Conservation (phyloP, 2,888 invertebrate genomes). For the Synanthedon andrenaeformis region DNA sequence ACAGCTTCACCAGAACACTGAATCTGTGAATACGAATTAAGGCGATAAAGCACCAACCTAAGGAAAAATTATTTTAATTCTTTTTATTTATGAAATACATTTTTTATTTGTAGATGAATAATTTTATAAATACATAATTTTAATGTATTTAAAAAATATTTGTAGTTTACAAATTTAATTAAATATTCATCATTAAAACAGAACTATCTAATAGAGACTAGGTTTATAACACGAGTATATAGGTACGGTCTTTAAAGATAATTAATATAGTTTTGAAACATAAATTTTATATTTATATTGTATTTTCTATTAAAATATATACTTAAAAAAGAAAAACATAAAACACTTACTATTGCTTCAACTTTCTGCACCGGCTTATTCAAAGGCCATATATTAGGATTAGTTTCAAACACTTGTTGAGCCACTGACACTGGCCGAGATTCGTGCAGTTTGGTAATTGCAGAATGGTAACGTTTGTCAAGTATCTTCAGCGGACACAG, state of each 20-base stretch:
- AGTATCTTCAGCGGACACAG: slow-evolving; percentile 50
- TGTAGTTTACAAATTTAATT: background rate
- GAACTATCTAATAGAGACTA: no score
- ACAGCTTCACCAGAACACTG: slow-evolving; percentile 70
- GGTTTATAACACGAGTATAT: no score
- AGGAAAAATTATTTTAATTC: no score
- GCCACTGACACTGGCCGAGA: slow-evolving; percentile 68
- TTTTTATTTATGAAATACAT: no score
- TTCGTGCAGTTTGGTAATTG: slow-evolving; percentile 38
- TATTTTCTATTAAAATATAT: no score
- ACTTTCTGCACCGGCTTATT: slow-evolving; percentile 74
- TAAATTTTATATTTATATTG: no score
- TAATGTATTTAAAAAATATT: background rate
- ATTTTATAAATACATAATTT: background rate
- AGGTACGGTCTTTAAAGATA: no score
- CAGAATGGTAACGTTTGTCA: slow-evolving; percentile 49
- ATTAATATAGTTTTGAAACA: no score
- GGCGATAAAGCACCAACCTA: background rate
- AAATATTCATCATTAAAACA: background rate
- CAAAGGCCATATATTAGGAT: slow-evolving; percentile 72
- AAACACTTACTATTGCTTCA: slow-evolving; percentile 35
- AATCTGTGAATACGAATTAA: slow-evolving; percentile 8
- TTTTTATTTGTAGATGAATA: no score
- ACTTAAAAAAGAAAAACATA: no score
- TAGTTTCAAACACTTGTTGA: slow-evolving; percentile 70